These are phyloP conservation scores for Calidris pugnax DNA, from an alignment of 2,113 vertebrate species.

Conservation along the genomic window DNA sequence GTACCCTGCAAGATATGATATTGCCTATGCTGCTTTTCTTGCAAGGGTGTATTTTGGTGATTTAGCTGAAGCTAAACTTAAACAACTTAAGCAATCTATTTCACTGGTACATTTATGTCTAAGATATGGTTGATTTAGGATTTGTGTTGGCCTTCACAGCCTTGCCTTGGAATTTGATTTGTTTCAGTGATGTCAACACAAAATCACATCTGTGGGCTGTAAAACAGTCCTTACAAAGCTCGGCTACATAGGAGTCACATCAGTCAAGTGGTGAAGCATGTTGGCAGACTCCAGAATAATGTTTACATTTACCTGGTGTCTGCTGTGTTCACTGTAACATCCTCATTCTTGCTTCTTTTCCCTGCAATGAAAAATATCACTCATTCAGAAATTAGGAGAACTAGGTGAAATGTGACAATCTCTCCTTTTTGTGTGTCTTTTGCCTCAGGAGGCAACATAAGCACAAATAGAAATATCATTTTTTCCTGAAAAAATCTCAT, in stretches of 20 bases:
- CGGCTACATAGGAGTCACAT: background rate
- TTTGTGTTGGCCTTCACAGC: background rate
- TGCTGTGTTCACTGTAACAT: background rate
- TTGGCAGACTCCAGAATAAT: background rate
- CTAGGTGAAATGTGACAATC: background rate
- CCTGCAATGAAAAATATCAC: background rate
- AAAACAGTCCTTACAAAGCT: background rate
- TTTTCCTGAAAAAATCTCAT: background rate
- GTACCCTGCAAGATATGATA: background rate
- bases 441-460: background rate
- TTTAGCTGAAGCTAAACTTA: background rate
- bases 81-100: background rate
- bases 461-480: accelerated
- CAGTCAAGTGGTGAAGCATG: background rate
- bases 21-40: background rate
- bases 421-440: background rate
- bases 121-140: background rate
- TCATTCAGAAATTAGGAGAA: background rate
- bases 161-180: background rate
- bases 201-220: background rate
- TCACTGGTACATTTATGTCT: background rate
- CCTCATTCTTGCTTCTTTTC: background rate
- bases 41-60: background rate
- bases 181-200: background rate
- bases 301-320: background rate